These are phyloP conservation scores for Isichthys henryi DNA, from an alignment of 2,113 vertebrate species.

Conservation along the genomic window DNA sequence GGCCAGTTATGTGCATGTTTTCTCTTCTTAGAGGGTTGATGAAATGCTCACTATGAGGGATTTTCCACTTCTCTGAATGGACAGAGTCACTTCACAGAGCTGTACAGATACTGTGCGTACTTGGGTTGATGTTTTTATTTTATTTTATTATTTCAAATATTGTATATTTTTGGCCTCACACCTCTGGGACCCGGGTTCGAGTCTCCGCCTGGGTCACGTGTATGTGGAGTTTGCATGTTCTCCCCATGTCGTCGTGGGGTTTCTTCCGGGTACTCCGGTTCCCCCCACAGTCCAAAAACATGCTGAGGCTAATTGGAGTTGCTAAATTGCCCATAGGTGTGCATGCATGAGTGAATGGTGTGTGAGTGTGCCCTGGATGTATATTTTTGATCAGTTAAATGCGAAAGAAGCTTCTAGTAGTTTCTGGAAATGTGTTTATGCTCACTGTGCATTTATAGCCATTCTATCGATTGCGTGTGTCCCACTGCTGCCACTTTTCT, in stretches of 20 bases:
- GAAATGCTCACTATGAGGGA: not conserved
- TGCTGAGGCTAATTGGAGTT: too few species aligned
- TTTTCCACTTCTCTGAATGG: not conserved
- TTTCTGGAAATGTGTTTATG: not conserved
- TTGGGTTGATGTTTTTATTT: not conserved
- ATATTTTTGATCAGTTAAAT: not conserved
- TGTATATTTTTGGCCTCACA: not conserved
- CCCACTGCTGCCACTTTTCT: not conserved
- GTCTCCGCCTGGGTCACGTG: too few species aligned
- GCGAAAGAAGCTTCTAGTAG: not conserved
- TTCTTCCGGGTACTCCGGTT: too few species aligned
- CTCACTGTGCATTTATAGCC: not conserved
- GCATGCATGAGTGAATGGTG: too few species aligned
- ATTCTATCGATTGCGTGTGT: not conserved
- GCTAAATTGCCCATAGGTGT: too few species aligned
- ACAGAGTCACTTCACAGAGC: not conserved
- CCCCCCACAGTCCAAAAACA: too few species aligned
- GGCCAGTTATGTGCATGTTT: not conserved
- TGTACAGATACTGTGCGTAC: not conserved
- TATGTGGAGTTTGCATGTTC: too few species aligned
- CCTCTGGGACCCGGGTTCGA: too few species aligned
- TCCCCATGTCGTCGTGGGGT: too few species aligned
- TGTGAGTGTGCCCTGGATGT: too few species aligned
- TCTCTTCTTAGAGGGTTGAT: not conserved
- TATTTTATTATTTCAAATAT: not conserved